phyloP scores from a whole-genome alignment of 2,797 vertebrate species.

The Tarsius wallacei region DNA sequence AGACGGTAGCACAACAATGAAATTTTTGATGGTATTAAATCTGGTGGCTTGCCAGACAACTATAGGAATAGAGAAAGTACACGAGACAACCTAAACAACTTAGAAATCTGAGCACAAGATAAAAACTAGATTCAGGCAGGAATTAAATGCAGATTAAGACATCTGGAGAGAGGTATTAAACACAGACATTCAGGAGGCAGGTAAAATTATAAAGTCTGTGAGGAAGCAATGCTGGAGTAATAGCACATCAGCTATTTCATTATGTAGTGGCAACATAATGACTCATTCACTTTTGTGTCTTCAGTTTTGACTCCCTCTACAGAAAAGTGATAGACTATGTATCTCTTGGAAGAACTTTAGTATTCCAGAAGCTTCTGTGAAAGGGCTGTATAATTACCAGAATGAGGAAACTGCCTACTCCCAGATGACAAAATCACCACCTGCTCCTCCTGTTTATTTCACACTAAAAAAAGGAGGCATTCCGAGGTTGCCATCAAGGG shows the following conservation, averaged over 20 bases:
- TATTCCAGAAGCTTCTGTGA: conserved; percentile 50
- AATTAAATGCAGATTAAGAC: conserved; percentile 77
- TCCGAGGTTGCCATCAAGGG: background rate
- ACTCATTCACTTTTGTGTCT: conserved; percentile 66
- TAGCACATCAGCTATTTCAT: conserved; percentile 61
- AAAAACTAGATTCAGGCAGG: conserved; percentile 53
- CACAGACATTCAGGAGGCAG: conserved; percentile 67
- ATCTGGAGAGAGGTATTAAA: conserved; percentile 77
- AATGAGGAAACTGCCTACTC: conserved; percentile 50
- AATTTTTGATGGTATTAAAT: conserved; percentile 38
- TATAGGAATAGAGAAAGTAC: background rate
- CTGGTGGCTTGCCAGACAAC: conserved; percentile 39
- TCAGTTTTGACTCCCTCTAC: conserved; percentile 62
- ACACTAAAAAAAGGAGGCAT: conserved; percentile 17
- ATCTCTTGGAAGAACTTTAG: conserved; percentile 69
- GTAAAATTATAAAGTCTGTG: conserved; percentile 58
- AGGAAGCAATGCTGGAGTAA: conserved; percentile 13
- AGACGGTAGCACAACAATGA: background rate
- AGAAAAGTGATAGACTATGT: conserved; percentile 61
- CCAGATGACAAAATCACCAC: conserved; percentile 34
- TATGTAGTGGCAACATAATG: conserved; percentile 52
- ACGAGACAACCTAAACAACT: conserved; percentile 35
- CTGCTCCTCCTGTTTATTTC: conserved; percentile 65
- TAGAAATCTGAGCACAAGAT: conserved; percentile 62
- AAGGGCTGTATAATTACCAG: conserved; percentile 63